Percentiles rank a stretch among this genome's conserved stretches.
Evolutionary conservation across 2,113 vertebrate species (phyloP).

Genomic region (Dasypus novemcinctus): DNA sequence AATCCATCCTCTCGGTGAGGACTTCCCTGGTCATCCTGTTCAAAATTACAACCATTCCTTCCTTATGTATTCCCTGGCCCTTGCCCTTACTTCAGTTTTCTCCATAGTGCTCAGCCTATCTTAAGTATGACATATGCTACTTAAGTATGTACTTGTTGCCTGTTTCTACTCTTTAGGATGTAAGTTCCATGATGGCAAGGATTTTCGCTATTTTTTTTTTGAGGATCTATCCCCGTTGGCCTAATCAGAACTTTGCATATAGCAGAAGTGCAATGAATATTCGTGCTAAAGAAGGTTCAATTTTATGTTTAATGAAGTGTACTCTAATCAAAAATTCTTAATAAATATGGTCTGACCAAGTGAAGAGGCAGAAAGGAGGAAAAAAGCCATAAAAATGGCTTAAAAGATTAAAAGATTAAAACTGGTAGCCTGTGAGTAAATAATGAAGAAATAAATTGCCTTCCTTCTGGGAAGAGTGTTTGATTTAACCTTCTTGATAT

Average conservation of each 20-base stretch:
- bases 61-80: neutral
- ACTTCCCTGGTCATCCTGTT: neutral
- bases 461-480: neutral
- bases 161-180: neutral
- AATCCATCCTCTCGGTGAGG: neutral
- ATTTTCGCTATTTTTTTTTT: neutral
- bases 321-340: neutral
- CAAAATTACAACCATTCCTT: neutral
- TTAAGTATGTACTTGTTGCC: neutral
- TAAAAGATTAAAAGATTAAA: neutral
- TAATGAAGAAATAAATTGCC: neutral
- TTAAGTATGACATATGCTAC: neutral
- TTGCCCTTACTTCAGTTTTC: neutral
- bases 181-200: neutral
- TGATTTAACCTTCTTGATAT: neutral
- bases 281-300: neutral
- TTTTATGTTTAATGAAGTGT: neutral
- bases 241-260: neutral
- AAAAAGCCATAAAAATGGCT: neutral
- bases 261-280: neutral
- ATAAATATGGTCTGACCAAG: neutral
- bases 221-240: neutral
- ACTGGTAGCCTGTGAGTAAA: neutral
- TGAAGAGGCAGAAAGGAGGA: neutral
- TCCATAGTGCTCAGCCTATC: neutral